Base-by-base conservation (phyloP, 1,140 invertebrate species). In the Trichonephila inaurata region DNA sequence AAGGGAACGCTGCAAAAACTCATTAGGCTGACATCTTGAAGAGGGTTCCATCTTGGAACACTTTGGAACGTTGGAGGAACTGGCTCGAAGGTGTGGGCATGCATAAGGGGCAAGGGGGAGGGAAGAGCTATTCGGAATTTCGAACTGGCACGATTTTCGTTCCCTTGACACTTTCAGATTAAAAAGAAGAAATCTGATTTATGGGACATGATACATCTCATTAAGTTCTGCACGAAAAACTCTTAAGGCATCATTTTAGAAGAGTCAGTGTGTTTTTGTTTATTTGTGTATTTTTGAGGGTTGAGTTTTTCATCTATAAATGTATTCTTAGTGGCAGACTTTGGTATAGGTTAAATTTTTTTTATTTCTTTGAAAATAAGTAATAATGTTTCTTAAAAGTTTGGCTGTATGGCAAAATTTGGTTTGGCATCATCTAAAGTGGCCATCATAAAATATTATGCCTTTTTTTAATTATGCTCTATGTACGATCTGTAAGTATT, bases 1-100 rank as follows among this genome's bases (percentile, higher is more conserved):
- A 85, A 60, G 51, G 24, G n/a, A 58, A 24, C 58, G 19, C 86
- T 88, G 40, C 16, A 88, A 89, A 77, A 89, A 89, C 88, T 89
- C 88, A 89, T 89, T 89, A 89, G 66, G 19, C 66, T 33, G 64
- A 77, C 40, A 44, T 69, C 61, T 89, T 44, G 21, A 64, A 62
- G 85, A 83, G 81, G 40, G 81, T 19, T 33, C 33, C 81, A 77
- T 28, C 62, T 64, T 21, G 16, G 62, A 6, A 64, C 62, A 64
- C 16, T 64, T 64, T 18, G 62, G 62, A 64, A 64, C 62, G 62
- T 21, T 16, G 62, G 6, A 18, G 62, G 62, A 64, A 64, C 62
- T 21, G 62, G 3, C 62, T 64, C 18, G n/a, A 85, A 85, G 83
- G 83, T 61, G 83, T 85, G 83, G 83, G 83, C 83, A 60, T 85